phyloP scores from a whole-genome alignment of 2,888 invertebrate species.

The Megamerina dolium region DNA sequence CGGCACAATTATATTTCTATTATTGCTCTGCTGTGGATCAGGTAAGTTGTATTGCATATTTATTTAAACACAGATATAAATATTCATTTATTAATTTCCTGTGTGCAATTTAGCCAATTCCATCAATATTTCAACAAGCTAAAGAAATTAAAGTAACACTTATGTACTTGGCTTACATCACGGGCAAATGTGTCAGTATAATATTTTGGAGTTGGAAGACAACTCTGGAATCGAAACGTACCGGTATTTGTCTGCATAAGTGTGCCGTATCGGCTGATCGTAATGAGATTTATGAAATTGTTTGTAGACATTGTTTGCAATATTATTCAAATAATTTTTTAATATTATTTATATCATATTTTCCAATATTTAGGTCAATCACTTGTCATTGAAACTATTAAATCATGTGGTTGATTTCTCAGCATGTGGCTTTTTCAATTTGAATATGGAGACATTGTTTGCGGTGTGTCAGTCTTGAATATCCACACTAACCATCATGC shows the following conservation, averaged over 20 bases:
- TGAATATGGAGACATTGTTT: constrained; percentile 49
- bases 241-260: constrained; percentile 47
- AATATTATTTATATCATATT: not conserved
- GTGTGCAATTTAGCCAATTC: constrained; percentile 28
- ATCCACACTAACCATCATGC: not conserved
- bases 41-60: constrained; percentile 24
- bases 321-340: not conserved
- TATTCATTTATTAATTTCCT: too few relatives aligned
- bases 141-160: constrained; percentile 35
- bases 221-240: constrained; percentile 42
- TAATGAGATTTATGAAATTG: constrained; percentile 46
- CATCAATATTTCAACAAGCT: constrained; percentile 43
- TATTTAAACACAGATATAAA: too few relatives aligned
- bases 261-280: constrained; percentile 46
- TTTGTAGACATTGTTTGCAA: constrained; percentile 16
- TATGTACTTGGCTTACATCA: constrained; percentile 37
- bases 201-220: constrained; percentile 47
- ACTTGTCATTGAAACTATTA: constrained; percentile 46
- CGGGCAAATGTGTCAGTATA: constrained; percentile 42
- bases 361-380: constrained; percentile 36
- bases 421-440: constrained; percentile 47
- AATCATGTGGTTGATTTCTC: constrained; percentile 48
- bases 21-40: constrained; percentile 43
- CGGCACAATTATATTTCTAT: constrained; percentile 46
- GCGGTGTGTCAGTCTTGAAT: constrained; percentile 22